A percentile compares a stretch with the other conserved stretches of the same genome.
Evolutionary conservation across 2,113 vertebrate genomes (phyloP).

Genomic region (Menidia beryllina): DNA sequence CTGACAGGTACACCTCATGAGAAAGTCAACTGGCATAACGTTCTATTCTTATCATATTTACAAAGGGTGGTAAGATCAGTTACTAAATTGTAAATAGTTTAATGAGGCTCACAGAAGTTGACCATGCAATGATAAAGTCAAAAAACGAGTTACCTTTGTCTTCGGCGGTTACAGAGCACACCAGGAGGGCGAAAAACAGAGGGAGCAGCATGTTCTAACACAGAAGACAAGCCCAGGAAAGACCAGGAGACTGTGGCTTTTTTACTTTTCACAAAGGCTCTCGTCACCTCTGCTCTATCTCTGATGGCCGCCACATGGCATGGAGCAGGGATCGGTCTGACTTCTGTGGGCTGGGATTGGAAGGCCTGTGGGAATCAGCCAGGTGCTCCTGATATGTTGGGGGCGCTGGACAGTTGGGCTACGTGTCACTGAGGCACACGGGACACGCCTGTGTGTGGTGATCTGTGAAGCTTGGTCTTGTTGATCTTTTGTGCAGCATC

Average conservation of each 20-base stretch:
- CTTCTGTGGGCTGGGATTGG: slow-evolving; percentile 61
- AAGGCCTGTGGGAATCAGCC: slow-evolving; percentile 74
- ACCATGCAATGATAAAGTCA: not conserved
- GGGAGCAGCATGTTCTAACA: slow-evolving; percentile 54
- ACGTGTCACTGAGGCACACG: slow-evolving; percentile 78
- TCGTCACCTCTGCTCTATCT: slow-evolving; percentile 18
- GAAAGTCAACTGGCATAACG: too few relatives aligned
- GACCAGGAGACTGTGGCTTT: slow-evolving; percentile 14
- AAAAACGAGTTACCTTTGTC: slow-evolving; percentile 68
- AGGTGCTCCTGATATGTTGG: slow-evolving; percentile 76
- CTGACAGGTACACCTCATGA: too few relatives aligned
- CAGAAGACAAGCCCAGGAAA: slow-evolving; percentile 6
- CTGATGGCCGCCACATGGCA: slow-evolving; percentile 41
- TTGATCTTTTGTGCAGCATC: not conserved
- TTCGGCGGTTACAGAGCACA: slow-evolving; percentile 46
- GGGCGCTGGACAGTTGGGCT: slow-evolving; percentile 35
- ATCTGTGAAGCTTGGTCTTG: not conserved
- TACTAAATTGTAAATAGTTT: not conserved
- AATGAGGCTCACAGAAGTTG: not conserved
- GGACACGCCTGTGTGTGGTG: not conserved
- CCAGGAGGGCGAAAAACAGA: slow-evolving; percentile 59
- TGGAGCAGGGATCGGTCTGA: not conserved
- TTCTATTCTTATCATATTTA: too few relatives aligned
- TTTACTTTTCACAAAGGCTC: slow-evolving; percentile 12
- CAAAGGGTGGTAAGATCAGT: too few relatives aligned